Evolutionary conservation across 2,888 invertebrate species (phyloP).

Genomic region (Cenopis cana): DNA sequence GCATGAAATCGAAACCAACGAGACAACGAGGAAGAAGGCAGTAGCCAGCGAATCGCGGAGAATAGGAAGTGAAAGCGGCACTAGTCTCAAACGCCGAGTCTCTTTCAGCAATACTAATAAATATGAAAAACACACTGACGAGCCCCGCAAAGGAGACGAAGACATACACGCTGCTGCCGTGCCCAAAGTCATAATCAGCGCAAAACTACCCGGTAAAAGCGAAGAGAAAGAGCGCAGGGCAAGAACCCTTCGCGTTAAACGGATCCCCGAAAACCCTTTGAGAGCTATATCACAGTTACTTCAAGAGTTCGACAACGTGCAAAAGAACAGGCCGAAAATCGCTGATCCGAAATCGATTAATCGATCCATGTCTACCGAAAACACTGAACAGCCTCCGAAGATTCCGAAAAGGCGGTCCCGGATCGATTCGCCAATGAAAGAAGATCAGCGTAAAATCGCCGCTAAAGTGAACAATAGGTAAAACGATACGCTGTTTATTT

Average conservation of each 20-base stretch:
- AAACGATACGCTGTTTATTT: no score
- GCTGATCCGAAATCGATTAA: slow-evolving; percentile 56
- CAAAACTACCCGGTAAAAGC: slow-evolving; percentile 58
- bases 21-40: slow-evolving; percentile 51
- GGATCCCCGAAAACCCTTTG: slow-evolving; percentile 64
- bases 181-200: slow-evolving; percentile 71
- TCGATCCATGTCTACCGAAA: slow-evolving; percentile 56
- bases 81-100: slow-evolving; percentile 67
- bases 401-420: slow-evolving; percentile 56
- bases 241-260: slow-evolving; percentile 50
- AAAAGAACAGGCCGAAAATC: slow-evolving; percentile 63
- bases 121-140: slow-evolving; percentile 56
- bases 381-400: slow-evolving; percentile 50
- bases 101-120: slow-evolving; percentile 62
- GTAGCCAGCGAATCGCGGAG: slow-evolving; percentile 29
- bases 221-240: slow-evolving; percentile 60
- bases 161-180: slow-evolving; percentile 52
- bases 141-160: slow-evolving; percentile 42
- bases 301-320: slow-evolving; percentile 71
- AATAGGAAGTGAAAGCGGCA: slow-evolving; percentile 64
- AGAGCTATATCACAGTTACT: slow-evolving; percentile 75
- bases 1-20: slow-evolving; percentile 52
- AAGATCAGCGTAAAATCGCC: not conserved
- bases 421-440: slow-evolving; percentile 51
- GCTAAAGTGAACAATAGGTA: slow-evolving; percentile 7